Percentiles rank a stretch among this genome's conserved stretches.
phyloP scores from a whole-genome alignment of 2,113 vertebrate species.

The Cacatua alba region DNA sequence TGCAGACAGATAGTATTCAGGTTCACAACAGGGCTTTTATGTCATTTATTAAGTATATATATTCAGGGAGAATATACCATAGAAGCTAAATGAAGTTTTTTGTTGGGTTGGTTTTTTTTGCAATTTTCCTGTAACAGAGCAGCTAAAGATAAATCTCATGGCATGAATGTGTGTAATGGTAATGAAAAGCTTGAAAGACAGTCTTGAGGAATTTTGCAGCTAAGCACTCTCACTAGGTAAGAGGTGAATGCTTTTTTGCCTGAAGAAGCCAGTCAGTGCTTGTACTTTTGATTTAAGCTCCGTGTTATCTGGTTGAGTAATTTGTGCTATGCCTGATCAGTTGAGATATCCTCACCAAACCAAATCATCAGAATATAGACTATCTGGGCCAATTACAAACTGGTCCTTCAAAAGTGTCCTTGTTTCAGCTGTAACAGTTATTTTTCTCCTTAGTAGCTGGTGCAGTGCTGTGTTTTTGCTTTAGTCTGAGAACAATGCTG shows the following conservation, averaged over 20 bases:
- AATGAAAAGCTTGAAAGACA: not conserved
- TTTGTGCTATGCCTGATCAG: not conserved
- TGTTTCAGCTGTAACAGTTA: not conserved
- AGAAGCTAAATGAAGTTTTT: not conserved
- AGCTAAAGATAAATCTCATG: not conserved
- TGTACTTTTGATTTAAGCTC: not conserved
- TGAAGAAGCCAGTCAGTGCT: not conserved
- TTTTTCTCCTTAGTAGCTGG: too few species aligned
- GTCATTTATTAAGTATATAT: not conserved
- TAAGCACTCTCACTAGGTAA: not conserved
- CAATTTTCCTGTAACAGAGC: not conserved
- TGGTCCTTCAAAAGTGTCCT: not conserved
- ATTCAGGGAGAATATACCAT: not conserved
- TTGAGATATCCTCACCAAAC: not conserved
- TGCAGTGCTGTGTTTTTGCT: too few species aligned
- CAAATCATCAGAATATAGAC: not conserved
- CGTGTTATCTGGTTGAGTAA: not conserved
- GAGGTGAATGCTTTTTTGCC: not conserved
- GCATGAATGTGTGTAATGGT: not conserved
- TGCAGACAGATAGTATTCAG: not conserved
- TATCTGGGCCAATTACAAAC: not conserved
- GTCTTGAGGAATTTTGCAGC: not conserved
- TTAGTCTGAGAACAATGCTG: too few species aligned
- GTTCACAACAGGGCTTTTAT: not conserved
- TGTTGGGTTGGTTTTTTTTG: not conserved